Percentiles rank a stretch among this genome's conserved stretches.
These are phyloP conservation scores for Goniozus legneri DNA, from an alignment of 1,140 invertebrate genomes.

Conservation along the genomic window DNA sequence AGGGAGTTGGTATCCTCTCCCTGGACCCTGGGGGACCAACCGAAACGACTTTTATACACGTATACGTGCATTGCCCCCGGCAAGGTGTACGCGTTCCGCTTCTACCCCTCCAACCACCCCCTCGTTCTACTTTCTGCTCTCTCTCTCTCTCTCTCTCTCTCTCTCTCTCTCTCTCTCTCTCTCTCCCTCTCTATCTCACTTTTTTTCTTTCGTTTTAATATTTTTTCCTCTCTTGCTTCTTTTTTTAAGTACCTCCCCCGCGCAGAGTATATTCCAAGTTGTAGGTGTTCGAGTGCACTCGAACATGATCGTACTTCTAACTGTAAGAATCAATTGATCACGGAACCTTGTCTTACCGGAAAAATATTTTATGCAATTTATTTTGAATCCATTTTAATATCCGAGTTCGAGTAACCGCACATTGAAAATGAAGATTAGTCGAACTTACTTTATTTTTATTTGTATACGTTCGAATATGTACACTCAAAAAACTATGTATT, in stretches of 20 bases:
- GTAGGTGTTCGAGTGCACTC: too few species aligned
- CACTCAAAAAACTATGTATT: too few species aligned
- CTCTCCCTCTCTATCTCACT: conserved; percentile 1
- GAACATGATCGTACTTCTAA: conserved; percentile 16
- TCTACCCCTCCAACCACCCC: conserved; percentile 8
- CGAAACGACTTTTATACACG: conserved; percentile 33
- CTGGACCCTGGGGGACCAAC: conserved; percentile 31
- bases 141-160: neutral
- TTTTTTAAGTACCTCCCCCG: conserved; percentile 2
- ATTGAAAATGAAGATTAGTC: too few species aligned
- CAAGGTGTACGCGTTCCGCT: conserved; percentile 21
- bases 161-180: conserved; percentile 1
- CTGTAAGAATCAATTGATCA: conserved; percentile 18
- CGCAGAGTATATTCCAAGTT: too few species aligned
- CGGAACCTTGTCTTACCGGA: too few species aligned
- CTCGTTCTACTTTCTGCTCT: conserved; percentile 10
- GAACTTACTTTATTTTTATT: too few species aligned
- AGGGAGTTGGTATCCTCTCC: conserved; percentile 14
- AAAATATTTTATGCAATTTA: too few species aligned
- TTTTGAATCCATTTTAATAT: too few species aligned
- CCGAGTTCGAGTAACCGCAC: too few species aligned
- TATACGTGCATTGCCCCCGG: conserved; percentile 34
- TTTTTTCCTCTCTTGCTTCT: conserved; percentile 7
- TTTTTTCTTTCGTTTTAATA: neutral
- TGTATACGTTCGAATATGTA: too few species aligned